Conservation (phyloP, 2,888 invertebrate species). For the Belgica antarctica region DNA sequence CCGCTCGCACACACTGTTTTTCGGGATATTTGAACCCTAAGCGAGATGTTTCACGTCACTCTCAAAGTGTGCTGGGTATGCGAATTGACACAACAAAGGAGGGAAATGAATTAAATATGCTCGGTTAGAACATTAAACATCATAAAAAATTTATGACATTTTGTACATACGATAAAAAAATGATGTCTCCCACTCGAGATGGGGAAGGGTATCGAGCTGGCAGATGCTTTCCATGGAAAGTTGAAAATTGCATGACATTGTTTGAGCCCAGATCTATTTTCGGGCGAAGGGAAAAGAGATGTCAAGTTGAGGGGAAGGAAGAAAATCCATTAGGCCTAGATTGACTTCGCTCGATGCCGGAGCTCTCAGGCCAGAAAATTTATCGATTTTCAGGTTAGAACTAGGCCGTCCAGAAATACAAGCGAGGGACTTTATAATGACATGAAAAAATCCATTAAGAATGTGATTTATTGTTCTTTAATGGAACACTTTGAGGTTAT, state of each 20-base stretch:
- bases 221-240: not conserved
- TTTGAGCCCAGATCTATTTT: not conserved
- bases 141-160: constrained; percentile 38
- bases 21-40: too few species aligned
- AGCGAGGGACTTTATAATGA: too few species aligned
- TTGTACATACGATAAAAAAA: constrained; percentile 38
- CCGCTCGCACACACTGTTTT: not conserved
- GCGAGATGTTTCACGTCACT: not conserved
- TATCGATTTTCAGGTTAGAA: too few species aligned
- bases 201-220: not conserved
- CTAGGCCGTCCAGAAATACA: too few species aligned
- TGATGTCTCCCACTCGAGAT: not conserved
- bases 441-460: too few species aligned
- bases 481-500: too few species aligned
- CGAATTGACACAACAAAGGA: not conserved
- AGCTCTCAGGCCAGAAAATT: too few species aligned
- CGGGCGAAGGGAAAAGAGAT: not conserved
- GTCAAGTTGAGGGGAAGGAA: not conserved
- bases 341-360: too few species aligned
- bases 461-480: too few species aligned
- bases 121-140: constrained; percentile 40
- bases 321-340: too few species aligned
- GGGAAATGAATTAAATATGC: not conserved
- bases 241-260: not conserved
- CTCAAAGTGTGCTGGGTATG: not conserved